Evolutionary conservation across 1,140 invertebrate species (phyloP), one percentile per base, ranked within the genome.

Genomic region (Phymorhynchus buccinoides): DNA sequence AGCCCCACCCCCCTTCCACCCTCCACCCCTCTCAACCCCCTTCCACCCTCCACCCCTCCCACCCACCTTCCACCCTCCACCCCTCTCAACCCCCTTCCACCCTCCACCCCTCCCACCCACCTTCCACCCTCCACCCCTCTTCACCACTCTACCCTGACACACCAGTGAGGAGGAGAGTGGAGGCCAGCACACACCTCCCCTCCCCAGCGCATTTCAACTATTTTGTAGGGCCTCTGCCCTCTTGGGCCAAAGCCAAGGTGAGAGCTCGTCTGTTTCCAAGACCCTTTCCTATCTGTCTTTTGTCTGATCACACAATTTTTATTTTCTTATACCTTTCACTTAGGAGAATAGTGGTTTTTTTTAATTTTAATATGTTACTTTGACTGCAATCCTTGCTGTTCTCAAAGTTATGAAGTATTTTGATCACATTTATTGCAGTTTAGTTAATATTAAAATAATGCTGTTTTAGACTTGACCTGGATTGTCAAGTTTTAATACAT

Each of bases 241-340:
- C 96, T n/a, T 98, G 97, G 97, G 97, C 97, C 0, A 96, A 97
- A 91, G 96, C 96, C 92, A 96, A 97, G 91, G 95, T 97, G 89
- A 83, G 77, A n/a, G 14, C 27, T 48, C 18, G 44, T 48, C 48
- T 2, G 48, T 52, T 18, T 2, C 48, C 48, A 52, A 0, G 48
- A 52, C 48, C 48, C 48, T 52, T 52, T 52, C 48, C 2, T 14
- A 9, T 18, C 48, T 1, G 0, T 52, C 48, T 52, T 52, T 52
- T n/a, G n/a, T n/a, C n/a, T n/a, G n/a, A n/a, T n/a, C 22, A 14
- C 22, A 52, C 6, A 48, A 14, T 52, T 18, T 52, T 52, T 52
- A 9, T 52, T 52, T 52, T 18, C 22, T 52, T 52, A 18, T 52
- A 18, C 48, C 48, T 12, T 22, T 12, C 48, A 22, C 48, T 12